Evolutionary conservation across 2,797 vertebrate species (phyloP), one percentile per base, ranked within the genome.

Genomic region (Meriones psammophilus): DNA sequence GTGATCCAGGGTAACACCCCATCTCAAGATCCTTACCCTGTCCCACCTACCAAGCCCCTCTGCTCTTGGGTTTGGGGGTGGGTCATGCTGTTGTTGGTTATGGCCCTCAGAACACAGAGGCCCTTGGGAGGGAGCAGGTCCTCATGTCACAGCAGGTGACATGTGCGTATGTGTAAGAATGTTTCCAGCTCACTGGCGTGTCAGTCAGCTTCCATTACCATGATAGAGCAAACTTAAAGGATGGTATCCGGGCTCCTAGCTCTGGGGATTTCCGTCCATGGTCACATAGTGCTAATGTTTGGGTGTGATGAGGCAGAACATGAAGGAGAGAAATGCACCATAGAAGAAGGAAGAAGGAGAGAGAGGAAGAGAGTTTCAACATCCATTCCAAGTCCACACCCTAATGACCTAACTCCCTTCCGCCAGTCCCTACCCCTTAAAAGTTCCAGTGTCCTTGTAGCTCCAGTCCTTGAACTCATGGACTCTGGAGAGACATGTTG

Each of bases 151-250:
- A 14, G 8, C 33, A 20, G 17, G 0, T 4, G 54, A 20, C 5
- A 8, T 14, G 30, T 42, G 20, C 3, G 60, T 8, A 3, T 10
- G 2, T 2, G 7, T 10, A 1, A 66, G 9, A 26, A 36, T 0
- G 4, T 14, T 42, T 54, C 54, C 12, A 17, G 60, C 30, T 9
- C 12, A 6, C n/a, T 3, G 15, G 0, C 20, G 28, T 5, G 15
- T 62, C 9, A 2, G 54, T 71, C 68, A 26, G 9, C 30, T 64
- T 50, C 22, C 10, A 20, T 14, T 64, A n/a, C 33, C 64, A 24
- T 64, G 39, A 64, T 10, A 54, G 39, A 64, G 28, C 28, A 14
- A 4, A 3, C 13, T 50, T 54, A 84, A 76, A 50, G 33, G 80
- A 76, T 15, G 10, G 10, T 13, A 4, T 39, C 26, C 14, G 0